Evolutionary conservation across 2,113 vertebrate species (phyloP).

Genomic region (Dipodomys stephensi): DNA sequence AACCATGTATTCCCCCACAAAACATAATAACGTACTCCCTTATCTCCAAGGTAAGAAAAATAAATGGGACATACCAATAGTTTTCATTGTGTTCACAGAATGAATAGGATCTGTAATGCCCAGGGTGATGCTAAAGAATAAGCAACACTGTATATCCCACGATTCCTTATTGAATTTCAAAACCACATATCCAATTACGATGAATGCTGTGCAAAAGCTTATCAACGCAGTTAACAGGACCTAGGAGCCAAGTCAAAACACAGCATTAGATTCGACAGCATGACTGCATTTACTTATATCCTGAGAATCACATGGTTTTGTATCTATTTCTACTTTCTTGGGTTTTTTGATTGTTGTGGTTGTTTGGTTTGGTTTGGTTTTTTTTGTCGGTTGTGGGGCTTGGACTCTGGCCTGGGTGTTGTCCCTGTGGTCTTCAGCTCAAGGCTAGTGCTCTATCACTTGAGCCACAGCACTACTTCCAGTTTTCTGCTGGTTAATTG

Average conservation of each 20-base stretch:
- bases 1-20: background rate
- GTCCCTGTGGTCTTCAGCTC: too few species aligned
- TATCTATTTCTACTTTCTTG: background rate
- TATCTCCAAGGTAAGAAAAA: background rate
- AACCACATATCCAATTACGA: slow-evolving; percentile 44
- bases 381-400: too few species aligned
- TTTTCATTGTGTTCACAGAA: slow-evolving; percentile 66
- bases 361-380: too few species aligned
- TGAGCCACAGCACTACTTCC: too few species aligned
- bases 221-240: slow-evolving; percentile 60
- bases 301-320: background rate
- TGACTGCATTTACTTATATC: background rate
- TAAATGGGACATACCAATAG: slow-evolving; percentile 59
- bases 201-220: slow-evolving; percentile 16
- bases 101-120: slow-evolving; percentile 69
- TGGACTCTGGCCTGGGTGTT: too few species aligned
- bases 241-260: slow-evolving; percentile 65
- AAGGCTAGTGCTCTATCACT: too few species aligned
- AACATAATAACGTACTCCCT: background rate
- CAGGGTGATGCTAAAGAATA: slow-evolving; percentile 68
- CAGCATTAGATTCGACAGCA: background rate
- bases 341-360: too few species aligned
- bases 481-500: too few species aligned
- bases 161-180: slow-evolving; percentile 2
- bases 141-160: slow-evolving; percentile 62